Base-by-base conservation (phyloP, 2,888 invertebrate species). In the Cosmorhoe ocellata region DNA sequence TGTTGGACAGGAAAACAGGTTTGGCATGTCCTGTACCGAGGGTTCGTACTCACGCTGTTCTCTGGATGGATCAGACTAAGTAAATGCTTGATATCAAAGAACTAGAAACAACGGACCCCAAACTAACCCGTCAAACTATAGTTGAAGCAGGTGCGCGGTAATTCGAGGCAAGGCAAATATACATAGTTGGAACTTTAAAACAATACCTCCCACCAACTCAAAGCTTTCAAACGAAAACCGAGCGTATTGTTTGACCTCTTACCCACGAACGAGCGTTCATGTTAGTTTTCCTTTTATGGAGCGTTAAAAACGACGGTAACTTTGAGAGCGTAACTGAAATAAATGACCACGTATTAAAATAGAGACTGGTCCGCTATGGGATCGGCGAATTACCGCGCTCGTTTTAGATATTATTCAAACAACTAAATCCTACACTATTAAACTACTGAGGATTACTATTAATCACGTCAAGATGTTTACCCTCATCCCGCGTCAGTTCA, bases 401-500 rank as follows among this genome's bases (percentile, higher is more conserved):
- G 64, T 63, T 66, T 61, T 59, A 70, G 71, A 75, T 78, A 75
- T 80, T 77, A 83, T 82, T 83, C 79, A 77, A 82, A 82, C 80
- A 79, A 79, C 71, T 78, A 80, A 84, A 79, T 81, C 79, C 80
- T 76, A 76, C 75, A 83, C 82, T 81, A 81, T 82, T 84, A 84
- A 85, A 83, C 83, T 81, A 82, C 79, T 81, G 74, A 76, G 82
- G 81, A 83, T 85, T 82, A 83, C 84, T 79, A 85, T 86, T 84
- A 85, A 84, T 86, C 84, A 86, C 83, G 82, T 79, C 84, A 84
- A 84, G 84, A 82, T 85, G 85, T 84, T 86, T 85, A 86, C 85
- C 84, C 85, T 85, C 80, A 85, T 85, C 84, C 79, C 69, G 69
- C 75, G 84, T 83, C 81, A 83, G 79, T 81, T 80, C 69, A 67